These are phyloP conservation scores for Theretra japonica DNA, from an alignment of 2,888 invertebrate species.

Conservation along the genomic window DNA sequence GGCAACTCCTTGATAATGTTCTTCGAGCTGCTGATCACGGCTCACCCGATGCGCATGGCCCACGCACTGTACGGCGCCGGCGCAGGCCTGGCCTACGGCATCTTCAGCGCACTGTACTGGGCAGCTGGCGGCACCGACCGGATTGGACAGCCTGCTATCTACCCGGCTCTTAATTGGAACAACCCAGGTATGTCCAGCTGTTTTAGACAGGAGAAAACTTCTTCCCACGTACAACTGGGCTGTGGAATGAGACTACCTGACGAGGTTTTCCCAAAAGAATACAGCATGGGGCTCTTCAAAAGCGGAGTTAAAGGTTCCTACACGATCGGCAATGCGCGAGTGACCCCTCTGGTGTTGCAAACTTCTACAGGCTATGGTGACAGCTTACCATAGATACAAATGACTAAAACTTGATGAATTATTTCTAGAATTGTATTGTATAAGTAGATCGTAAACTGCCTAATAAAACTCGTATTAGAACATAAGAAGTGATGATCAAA, in stretches of 20 bases:
- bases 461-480: neutral
- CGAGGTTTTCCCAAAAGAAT: too few species aligned
- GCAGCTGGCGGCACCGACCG: conserved; percentile 77
- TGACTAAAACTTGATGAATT: too few species aligned
- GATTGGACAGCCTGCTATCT: conserved; percentile 87
- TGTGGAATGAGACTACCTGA: too few species aligned
- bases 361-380: too few species aligned
- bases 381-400: too few species aligned
- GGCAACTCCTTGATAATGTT: conserved; percentile 90
- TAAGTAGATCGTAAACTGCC: too few species aligned
- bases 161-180: conserved; percentile 90
- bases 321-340: too few species aligned
- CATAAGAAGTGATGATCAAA: neutral
- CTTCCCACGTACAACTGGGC: too few species aligned
- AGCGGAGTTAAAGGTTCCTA: too few species aligned
- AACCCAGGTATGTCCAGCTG: conserved; percentile 75
- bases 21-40: conserved; percentile 88
- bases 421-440: too few species aligned
- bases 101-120: conserved; percentile 81
- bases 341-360: too few species aligned
- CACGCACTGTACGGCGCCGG: conserved; percentile 86
- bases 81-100: conserved; percentile 83
- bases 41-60: conserved; percentile 88
- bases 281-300: too few species aligned
- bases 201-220: neutral